Evolutionary conservation across 2,113 vertebrate species (phyloP).

Genomic region (Anser brachyrhynchus): DNA sequence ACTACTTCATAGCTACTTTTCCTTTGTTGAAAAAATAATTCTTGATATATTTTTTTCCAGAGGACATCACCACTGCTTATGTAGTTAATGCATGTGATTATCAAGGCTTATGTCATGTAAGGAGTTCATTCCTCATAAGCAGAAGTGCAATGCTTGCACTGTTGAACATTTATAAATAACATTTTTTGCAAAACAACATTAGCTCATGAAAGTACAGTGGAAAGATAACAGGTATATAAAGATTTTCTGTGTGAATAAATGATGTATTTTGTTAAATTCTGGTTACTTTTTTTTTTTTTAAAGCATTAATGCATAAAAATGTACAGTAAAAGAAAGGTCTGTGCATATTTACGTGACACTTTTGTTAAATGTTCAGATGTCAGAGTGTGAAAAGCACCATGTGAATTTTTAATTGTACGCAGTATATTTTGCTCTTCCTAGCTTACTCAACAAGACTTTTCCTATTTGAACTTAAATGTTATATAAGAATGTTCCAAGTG

Average conservation of each 20-base stretch:
- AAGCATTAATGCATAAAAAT: not conserved
- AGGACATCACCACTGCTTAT: not conserved
- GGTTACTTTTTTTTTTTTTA: not conserved
- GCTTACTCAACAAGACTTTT: not conserved
- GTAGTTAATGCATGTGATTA: not conserved
- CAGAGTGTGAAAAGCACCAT: not conserved
- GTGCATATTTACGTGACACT: not conserved
- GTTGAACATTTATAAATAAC: not conserved
- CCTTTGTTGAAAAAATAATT: not conserved
- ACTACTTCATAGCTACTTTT: not conserved
- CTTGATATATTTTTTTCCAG: not conserved
- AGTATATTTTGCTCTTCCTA: not conserved
- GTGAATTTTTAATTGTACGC: not conserved
- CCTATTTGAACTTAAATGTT: not conserved
- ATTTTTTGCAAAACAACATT: not conserved
- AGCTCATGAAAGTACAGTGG: not conserved
- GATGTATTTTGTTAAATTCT: not conserved
- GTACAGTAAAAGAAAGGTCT: not conserved
- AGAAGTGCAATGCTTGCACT: not conserved
- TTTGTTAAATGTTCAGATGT: not conserved
- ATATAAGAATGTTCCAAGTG: not conserved
- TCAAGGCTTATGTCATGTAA: not conserved
- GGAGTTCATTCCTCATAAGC: not conserved
- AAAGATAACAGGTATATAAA: not conserved
- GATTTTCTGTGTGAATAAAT: not conserved